Conservation (phyloP, 2,797 vertebrate species). For the Hyperoplus lanceolatus region DNA sequence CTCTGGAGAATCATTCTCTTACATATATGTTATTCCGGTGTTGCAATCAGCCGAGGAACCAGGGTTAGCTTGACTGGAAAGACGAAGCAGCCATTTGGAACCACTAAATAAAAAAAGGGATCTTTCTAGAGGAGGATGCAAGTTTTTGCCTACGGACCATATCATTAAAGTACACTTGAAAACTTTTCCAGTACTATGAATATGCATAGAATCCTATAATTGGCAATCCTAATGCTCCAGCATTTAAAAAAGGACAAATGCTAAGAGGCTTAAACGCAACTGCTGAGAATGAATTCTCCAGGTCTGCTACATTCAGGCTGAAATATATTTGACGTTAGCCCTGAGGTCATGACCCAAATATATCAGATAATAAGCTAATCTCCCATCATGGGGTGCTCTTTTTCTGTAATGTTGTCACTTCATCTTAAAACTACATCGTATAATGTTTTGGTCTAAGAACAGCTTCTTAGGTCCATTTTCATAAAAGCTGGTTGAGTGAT, state of each 20-base stretch:
- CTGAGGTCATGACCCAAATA: conserved; percentile 41
- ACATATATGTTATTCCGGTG: conserved; percentile 51
- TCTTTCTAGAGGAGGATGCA: conserved; percentile 1
- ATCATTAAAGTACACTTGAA: background rate
- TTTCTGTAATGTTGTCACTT: background rate
- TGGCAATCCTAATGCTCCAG: background rate
- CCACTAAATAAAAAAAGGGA: background rate
- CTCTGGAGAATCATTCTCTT: conserved; percentile 49
- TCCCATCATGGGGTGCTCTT: background rate
- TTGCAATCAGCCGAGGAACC: conserved; percentile 37
- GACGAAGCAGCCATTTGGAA: conserved; percentile 12
- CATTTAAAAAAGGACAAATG: conserved; percentile 14
- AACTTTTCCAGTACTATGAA: conserved; percentile 2
- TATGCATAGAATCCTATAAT: background rate
- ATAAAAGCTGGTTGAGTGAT: background rate
- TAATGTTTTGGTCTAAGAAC: background rate
- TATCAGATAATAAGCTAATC: conserved; percentile 11
- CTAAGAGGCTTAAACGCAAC: conserved; percentile 8
- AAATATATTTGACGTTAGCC: conserved; percentile 38
- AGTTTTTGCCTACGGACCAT: conserved; percentile 1
- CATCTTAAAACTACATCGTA: background rate
- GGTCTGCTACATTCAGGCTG: conserved; percentile 2
- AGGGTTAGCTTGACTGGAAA: conserved; percentile 16
- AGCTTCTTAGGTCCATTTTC: background rate
- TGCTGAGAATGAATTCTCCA: conserved; percentile 6